Percentiles rank a stretch among this genome's conserved stretches.
Conservation (phyloP, 2,797 vertebrate species). For the Acomys russatus region DNA sequence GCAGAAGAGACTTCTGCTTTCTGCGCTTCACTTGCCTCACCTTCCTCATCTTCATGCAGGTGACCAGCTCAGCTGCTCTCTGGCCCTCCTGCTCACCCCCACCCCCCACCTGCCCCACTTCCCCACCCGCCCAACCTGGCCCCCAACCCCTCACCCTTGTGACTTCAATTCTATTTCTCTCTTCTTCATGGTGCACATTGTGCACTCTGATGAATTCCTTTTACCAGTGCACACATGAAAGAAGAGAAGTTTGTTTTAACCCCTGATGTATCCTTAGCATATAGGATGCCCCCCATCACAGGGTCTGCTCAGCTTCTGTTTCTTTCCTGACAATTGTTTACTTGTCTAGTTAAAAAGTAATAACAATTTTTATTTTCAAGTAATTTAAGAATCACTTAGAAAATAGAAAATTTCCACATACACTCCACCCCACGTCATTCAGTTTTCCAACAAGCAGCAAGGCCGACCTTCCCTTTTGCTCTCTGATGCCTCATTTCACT, state of each 20-base stretch:
- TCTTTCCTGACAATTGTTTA: background rate
- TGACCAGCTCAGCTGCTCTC: background rate
- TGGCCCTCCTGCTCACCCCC: too few species aligned
- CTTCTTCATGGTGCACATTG: background rate
- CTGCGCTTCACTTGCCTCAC: background rate
- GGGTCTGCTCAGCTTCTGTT: background rate
- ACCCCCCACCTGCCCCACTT: too few species aligned
- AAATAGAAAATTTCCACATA: background rate
- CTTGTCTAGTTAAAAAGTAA: background rate
- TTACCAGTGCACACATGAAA: background rate
- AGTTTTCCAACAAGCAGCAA: background rate
- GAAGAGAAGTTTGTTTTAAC: background rate
- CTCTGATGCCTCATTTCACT: background rate
- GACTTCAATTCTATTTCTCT: background rate
- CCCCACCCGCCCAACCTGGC: too few species aligned
- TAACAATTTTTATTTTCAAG: background rate
- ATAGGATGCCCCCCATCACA: background rate
- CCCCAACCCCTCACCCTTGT: too few species aligned
- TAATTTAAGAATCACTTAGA: background rate
- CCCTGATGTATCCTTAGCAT: background rate
- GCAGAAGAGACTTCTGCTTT: fast-evolving
- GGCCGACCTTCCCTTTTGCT: background rate
- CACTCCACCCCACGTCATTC: background rate
- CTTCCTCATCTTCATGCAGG: background rate
- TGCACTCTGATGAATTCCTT: background rate